phyloP scores from a whole-genome alignment of 1,140 invertebrate species.

The Drosophila erecta region DNA sequence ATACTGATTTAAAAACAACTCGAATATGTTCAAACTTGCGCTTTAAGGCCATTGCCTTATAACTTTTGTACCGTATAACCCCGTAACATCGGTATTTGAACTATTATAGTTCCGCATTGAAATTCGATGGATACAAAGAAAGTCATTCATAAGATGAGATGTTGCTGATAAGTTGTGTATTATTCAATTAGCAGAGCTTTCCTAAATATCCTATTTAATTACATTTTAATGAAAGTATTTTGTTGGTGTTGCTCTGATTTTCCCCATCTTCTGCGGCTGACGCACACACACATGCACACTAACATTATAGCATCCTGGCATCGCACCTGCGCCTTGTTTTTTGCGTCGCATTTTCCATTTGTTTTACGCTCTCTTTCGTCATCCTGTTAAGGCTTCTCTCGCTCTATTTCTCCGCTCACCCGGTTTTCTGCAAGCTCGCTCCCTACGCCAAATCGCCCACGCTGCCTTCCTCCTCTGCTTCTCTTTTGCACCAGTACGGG shows the following conservation, averaged over 20 bases:
- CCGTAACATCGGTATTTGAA: no score
- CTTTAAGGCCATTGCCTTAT: no score
- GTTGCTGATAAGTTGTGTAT: background rate
- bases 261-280: background rate
- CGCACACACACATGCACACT: background rate
- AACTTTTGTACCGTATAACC: background rate
- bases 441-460: constrained; percentile 36
- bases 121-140: no score
- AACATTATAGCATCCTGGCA: constrained; percentile 33
- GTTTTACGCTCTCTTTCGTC: constrained; percentile 59
- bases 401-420: constrained; percentile 51
- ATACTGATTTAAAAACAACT: background rate
- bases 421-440: constrained; percentile 50
- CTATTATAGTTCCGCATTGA: no score
- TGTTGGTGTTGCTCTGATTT: constrained; percentile 2
- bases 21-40: no score
- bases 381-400: constrained; percentile 26
- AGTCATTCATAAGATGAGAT: no score
- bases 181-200: background rate
- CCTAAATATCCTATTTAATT: background rate
- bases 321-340: constrained; percentile 71
- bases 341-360: constrained; percentile 77
- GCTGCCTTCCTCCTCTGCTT: constrained; percentile 14
- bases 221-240: background rate
- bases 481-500: background rate